Percentiles rank a stretch among this genome's conserved stretches.
phyloP scores from a whole-genome alignment of 2,113 vertebrate species.

The Pan troglodytes region DNA sequence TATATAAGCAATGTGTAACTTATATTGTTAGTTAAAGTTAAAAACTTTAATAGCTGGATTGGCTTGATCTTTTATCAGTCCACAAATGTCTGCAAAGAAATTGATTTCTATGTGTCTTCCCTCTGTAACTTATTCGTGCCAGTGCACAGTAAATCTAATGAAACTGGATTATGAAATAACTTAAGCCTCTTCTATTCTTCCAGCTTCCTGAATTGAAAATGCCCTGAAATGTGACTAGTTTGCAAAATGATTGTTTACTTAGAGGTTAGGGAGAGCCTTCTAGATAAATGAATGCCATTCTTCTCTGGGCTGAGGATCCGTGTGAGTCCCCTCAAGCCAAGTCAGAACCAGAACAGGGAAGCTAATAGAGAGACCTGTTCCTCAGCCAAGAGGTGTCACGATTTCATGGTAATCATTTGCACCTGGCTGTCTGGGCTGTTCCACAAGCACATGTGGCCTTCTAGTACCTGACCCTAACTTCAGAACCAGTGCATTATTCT shows the following conservation, averaged over 20 bases:
- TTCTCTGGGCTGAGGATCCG: neutral
- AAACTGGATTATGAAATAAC: conserved; percentile 69
- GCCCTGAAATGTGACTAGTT: conserved; percentile 46
- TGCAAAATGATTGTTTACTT: conserved; percentile 56
- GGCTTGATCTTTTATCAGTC: conserved; percentile 62
- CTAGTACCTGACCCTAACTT: neutral
- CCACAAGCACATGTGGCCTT: fast-evolving
- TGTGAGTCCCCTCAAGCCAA: neutral
- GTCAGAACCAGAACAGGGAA: neutral
- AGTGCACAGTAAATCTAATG: conserved; percentile 56
- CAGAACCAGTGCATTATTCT: neutral
- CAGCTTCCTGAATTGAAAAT: conserved; percentile 57
- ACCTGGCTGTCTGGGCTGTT: neutral
- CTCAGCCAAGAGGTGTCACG: neutral
- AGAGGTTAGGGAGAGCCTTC: conserved; percentile 5
- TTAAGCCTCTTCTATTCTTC: conserved; percentile 55
- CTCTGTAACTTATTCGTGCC: conserved; percentile 52
- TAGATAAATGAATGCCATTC: neutral
- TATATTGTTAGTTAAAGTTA: conserved; percentile 29
- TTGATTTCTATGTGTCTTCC: conserved; percentile 55
- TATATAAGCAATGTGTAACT: neutral
- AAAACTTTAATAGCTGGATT: conserved; percentile 49
- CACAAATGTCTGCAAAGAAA: conserved; percentile 53
- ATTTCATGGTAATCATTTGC: neutral
- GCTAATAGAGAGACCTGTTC: neutral